Base-by-base conservation (phyloP, 2,113 vertebrate species). In the Brachyistius frenatus region DNA sequence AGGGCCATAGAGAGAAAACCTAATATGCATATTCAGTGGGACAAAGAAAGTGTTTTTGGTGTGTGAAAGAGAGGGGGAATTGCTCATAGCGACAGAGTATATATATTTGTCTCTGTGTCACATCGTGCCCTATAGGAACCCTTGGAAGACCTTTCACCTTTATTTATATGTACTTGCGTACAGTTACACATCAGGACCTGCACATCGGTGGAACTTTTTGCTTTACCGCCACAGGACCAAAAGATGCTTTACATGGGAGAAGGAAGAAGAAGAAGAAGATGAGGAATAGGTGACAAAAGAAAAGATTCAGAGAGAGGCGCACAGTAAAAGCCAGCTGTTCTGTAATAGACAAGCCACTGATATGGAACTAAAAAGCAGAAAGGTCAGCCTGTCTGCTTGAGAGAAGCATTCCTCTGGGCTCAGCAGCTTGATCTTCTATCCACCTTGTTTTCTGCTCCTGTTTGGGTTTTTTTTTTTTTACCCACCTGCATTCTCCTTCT, bases 351-450 rank as follows among this genome's bases (percentile, higher is more conserved):
- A 64, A 62, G 55, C 52, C 63, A 41, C 73, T 81, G n/a, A 73
- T 67, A 75, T 39, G 70, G 86, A 88, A 76, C 65, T 57, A 76
- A 82, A 89, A 70, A 76, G 62, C 61, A 41, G 58, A 86, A 92
- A 90, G 89, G 85, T 93, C 85, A 86, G 56, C 49, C 35, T 65
- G 78, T 73, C 52, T 86, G 73, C 72, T 73, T 72, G 52, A 67
- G 61, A 49, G 33, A 67, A 65, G 47, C 31, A 49, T 55, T 80
- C 61, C 76, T 66, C 32, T 7, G 7, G 52, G 66, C 60, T 60
- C 74, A 56, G 33, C 63, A 54, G 16, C 36, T 86, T 71, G n/a
- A 83, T 84, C 53, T 71, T 68, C 14, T 56, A 58, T 50, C 36
- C 53, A 15, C n/a, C 58, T 61, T 46, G 49, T 78, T 75, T 84